phyloP scores from a whole-genome alignment of 2,113 vertebrate species.

The Anhinga anhinga region DNA sequence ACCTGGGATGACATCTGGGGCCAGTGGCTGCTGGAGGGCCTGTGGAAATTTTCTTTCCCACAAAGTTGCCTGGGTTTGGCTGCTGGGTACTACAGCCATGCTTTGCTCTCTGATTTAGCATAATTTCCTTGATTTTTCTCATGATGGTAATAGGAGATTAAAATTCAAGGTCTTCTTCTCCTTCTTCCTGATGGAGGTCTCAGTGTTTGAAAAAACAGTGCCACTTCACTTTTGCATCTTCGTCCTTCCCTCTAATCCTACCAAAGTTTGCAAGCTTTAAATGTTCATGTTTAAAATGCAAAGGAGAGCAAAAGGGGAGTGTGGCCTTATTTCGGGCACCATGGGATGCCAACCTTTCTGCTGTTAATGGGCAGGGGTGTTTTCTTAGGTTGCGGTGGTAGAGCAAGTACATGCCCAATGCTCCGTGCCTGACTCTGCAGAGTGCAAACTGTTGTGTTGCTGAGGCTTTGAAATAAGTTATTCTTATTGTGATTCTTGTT shows the following conservation, averaged over 20 bases:
- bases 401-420: background rate
- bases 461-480: constrained; percentile 31
- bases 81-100: background rate
- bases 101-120: background rate
- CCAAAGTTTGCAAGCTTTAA: background rate
- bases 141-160: background rate
- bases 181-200: background rate
- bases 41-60: background rate
- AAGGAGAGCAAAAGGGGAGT: background rate
- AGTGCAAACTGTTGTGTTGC: background rate
- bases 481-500: constrained; percentile 61
- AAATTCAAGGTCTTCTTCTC: background rate
- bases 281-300: background rate
- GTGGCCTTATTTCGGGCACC: background rate
- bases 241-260: background rate
- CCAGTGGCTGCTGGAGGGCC: background rate
- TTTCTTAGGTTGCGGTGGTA: background rate
- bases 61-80: background rate
- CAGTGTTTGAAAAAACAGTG: background rate
- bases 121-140: background rate
- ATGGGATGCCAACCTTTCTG: background rate
- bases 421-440: background rate
- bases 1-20: background rate
- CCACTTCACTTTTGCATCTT: background rate
- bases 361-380: background rate